These are phyloP conservation scores for Ctenopoma kingsleyae DNA, from an alignment of 2,797 vertebrate genomes.

Conservation along the genomic window DNA sequence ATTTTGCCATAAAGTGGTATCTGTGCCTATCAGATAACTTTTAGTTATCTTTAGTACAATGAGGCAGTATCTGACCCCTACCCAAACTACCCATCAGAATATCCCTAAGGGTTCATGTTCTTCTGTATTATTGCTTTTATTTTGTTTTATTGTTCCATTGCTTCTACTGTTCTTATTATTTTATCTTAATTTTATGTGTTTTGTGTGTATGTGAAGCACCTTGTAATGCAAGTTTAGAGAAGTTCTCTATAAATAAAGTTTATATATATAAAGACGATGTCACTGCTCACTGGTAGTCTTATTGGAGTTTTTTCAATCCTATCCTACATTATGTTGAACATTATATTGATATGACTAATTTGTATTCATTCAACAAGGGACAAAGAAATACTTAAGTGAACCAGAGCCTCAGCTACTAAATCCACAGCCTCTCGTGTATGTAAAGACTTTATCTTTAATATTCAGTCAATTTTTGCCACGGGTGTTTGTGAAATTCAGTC, in stretches of 20 bases:
- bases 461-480: neutral
- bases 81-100: neutral
- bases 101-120: neutral
- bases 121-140: no score
- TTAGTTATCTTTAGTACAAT: neutral
- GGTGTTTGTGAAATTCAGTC: slow-evolving; percentile 17
- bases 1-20: no score
- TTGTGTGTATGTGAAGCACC: no score
- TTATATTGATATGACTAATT: neutral
- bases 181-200: no score
- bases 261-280: no score
- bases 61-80: neutral
- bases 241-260: no score
- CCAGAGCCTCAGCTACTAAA: no score
- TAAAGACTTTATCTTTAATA: neutral
- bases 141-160: no score
- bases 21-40: neutral
- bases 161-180: no score
- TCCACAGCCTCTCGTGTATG: no score
- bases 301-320: no score
- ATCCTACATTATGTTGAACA: neutral
- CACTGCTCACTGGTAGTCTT: neutral
- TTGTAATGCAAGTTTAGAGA: no score
- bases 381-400: neutral
- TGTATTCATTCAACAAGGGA: neutral